These are phyloP conservation scores for Mythimna ferrago DNA, from an alignment of 2,888 invertebrate genomes.

Conservation along the genomic window DNA sequence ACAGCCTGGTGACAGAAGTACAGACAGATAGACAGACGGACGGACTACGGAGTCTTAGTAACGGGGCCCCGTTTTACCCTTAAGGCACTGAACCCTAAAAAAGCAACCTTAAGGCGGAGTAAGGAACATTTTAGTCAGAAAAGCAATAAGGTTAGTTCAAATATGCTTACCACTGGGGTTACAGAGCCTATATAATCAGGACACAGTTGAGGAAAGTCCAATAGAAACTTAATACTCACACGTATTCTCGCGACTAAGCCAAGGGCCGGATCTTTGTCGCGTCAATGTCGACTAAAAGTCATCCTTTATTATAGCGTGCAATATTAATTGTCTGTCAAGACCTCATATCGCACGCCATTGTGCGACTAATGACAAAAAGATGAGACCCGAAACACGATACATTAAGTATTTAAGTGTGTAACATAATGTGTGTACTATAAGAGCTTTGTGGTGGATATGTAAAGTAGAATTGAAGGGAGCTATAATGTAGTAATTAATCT, in stretches of 20 bases:
- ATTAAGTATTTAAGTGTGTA: conserved; percentile 57
- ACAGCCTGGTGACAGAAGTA: no score
- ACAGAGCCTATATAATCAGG: conserved; percentile 40
- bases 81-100: neutral
- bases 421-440: conserved; percentile 46
- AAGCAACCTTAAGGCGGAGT: neutral
- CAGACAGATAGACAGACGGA: no score
- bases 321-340: conserved; percentile 79
- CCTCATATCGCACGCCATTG: conserved; percentile 71
- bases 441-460: conserved; percentile 17
- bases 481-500: neutral
- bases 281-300: conserved; percentile 74
- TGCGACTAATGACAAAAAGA: conserved; percentile 74
- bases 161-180: conserved; percentile 19
- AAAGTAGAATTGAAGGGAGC: neutral
- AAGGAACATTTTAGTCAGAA: conserved; percentile 9
- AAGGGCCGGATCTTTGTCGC: conserved; percentile 49
- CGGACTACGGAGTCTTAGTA: no score
- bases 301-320: conserved; percentile 78
- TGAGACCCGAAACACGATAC: conserved; percentile 66
- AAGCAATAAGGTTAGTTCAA: conserved; percentile 29
- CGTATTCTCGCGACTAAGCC: conserved; percentile 56
- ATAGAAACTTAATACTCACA: conserved; percentile 68
- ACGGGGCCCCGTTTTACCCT: no score
- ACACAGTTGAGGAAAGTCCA: conserved; percentile 49